Conservation (phyloP, 2,888 invertebrate genomes). For the Lasioglossum zephyrum region DNA sequence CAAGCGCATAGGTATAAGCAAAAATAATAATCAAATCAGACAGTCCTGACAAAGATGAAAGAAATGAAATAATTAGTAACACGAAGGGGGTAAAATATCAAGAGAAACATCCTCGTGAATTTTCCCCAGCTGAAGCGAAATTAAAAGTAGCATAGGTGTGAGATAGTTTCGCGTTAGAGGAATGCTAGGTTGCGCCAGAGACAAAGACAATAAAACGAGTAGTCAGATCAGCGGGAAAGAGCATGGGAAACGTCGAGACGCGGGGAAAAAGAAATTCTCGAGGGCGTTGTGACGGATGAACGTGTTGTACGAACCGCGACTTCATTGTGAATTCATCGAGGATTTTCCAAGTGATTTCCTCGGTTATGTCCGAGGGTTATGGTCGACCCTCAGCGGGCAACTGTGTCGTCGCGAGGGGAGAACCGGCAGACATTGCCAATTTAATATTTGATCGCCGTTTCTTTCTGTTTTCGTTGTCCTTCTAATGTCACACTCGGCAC, state of each 20-base stretch:
- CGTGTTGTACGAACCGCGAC: conserved; percentile 68
- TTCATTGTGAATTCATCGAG: conserved; percentile 79
- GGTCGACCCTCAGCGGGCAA: conserved; percentile 62
- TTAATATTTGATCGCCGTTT: conserved; percentile 68
- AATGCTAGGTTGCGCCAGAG: background rate
- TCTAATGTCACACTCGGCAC: conserved; percentile 27
- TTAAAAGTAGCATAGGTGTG: background rate
- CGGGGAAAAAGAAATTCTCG: conserved; percentile 49
- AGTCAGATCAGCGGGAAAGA: conserved; percentile 16
- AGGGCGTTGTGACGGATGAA: conserved; percentile 70
- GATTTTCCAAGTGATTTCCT: conserved; percentile 80
- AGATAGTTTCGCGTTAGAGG: conserved; percentile 33
- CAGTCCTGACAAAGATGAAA: too few species aligned
- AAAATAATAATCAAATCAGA: background rate
- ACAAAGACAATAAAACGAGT: conserved; percentile 24
- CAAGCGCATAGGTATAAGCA: background rate
- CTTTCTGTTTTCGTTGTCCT: conserved; percentile 27
- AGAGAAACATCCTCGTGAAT: background rate
- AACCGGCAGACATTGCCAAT: conserved; percentile 66
- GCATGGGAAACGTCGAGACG: background rate
- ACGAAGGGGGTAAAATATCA: background rate
- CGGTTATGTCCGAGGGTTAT: conserved; percentile 75
- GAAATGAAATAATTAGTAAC: background rate
- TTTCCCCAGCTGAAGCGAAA: background rate
- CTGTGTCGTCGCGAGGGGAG: conserved; percentile 58